Percentiles rank a stretch among this genome's conserved stretches.
Conservation (phyloP, 1,140 invertebrate genomes). For the Diploscapter pachys region DNA sequence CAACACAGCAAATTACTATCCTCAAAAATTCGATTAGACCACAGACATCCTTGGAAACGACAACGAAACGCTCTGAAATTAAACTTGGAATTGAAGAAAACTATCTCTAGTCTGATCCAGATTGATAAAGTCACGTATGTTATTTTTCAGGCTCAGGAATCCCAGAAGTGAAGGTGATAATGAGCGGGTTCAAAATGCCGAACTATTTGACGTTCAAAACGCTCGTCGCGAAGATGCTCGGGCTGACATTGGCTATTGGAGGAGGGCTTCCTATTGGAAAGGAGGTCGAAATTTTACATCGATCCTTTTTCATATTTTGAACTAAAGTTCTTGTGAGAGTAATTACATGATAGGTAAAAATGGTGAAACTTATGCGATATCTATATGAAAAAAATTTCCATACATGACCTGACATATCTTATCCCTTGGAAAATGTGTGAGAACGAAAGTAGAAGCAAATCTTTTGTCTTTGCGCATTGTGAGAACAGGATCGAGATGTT, state of each 20-base stretch:
- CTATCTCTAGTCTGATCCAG: neutral
- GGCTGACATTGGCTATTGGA: conserved; percentile 87
- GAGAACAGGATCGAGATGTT: too few species aligned
- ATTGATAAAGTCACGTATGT: neutral
- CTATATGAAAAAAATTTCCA: conserved; percentile 79
- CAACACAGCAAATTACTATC: too few species aligned
- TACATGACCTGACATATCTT: too few species aligned
- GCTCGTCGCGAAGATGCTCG: conserved; percentile 87
- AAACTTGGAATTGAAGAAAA: neutral
- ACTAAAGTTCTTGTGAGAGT: conserved; percentile 59
- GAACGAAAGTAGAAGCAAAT: too few species aligned
- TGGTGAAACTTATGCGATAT: conserved; percentile 62
- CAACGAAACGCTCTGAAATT: neutral
- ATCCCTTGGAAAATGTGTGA: too few species aligned
- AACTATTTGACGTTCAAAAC: conserved; percentile 94
- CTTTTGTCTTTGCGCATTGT: too few species aligned
- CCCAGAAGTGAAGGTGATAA: conserved; percentile 98
- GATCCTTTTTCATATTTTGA: neutral
- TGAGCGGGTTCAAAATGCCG: conserved; percentile 89
- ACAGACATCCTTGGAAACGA: neutral
- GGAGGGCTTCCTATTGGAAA: conserved; percentile 93
- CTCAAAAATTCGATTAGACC: neutral
- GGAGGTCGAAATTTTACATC: conserved; percentile 68
- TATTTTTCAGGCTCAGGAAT: conserved; percentile 80
- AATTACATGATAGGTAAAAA: too few species aligned